phyloP scores from a whole-genome alignment of 2,888 invertebrate genomes.

The Amiota minor region DNA sequence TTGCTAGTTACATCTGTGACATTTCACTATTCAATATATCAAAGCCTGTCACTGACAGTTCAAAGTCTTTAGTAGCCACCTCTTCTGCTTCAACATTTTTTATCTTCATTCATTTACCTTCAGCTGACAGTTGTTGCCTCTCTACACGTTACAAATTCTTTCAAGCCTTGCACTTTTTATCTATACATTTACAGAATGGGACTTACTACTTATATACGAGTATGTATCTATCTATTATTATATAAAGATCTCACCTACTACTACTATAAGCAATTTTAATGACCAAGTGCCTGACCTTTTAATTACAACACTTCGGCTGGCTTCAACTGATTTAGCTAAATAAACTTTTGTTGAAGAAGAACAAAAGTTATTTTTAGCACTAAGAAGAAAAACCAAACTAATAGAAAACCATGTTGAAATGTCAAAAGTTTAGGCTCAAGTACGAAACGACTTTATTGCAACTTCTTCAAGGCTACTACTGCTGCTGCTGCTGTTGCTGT shows the following conservation, averaged over 20 bases:
- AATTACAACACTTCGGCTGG: slow-evolving; percentile 19
- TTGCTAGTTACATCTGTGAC: slow-evolving; percentile 26
- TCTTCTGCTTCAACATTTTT: no score
- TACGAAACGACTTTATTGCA: slow-evolving; percentile 27
- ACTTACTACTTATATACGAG: no score
- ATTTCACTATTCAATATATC: slow-evolving; percentile 42
- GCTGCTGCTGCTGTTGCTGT: slow-evolving; percentile 18
- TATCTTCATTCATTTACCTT: no score
- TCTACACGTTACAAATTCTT: no score
- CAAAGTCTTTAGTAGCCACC: background rate
- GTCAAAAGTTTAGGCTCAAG: slow-evolving; percentile 24
- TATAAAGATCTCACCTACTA: slow-evolving; percentile 12
- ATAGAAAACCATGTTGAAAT: background rate
- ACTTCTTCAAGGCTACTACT: slow-evolving; percentile 14
- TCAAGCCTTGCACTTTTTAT: no score
- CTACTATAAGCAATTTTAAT: background rate
- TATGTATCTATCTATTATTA: background rate
- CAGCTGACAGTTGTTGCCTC: no score
- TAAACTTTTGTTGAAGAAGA: background rate
- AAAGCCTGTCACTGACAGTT: slow-evolving; percentile 41
- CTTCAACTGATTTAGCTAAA: slow-evolving; percentile 21
- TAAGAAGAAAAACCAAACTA: slow-evolving; percentile 8
- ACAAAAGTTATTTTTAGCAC: slow-evolving; percentile 23
- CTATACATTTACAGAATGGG: no score
- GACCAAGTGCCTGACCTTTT: slow-evolving; percentile 22